Percentiles rank a stretch among this genome's conserved stretches.
These are phyloP conservation scores for Halocynthia aurantium DNA, from an alignment of 23 tunicate genomes.

Conservation along the genomic window DNA sequence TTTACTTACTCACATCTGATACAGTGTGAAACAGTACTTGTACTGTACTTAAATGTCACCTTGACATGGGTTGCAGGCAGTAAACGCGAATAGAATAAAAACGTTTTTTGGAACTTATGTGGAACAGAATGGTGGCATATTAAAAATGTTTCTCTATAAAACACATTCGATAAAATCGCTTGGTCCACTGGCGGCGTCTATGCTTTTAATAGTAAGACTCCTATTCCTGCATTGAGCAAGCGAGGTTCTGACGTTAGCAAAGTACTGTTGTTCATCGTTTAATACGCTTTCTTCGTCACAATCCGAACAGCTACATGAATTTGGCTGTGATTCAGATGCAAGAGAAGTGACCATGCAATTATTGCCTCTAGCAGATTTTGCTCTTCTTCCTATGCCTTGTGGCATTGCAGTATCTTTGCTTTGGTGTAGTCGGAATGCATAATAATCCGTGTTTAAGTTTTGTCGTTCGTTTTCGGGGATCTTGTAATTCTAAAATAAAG, in stretches of 20 bases:
- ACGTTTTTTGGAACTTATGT: too few species aligned
- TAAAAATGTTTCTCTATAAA: too few species aligned
- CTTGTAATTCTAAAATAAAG: not conserved
- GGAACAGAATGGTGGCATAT: too few species aligned
- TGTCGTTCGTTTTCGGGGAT: not conserved
- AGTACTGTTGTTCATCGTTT: not conserved
- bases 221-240: not conserved
- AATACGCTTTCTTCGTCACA: not conserved
- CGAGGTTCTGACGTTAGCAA: not conserved
- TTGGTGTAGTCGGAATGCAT: not conserved
- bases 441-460: not conserved
- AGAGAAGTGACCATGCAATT: not conserved
- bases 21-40: too few species aligned
- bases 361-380: not conserved
- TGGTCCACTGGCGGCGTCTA: not conserved
- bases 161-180: not conserved
- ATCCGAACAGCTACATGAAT: not conserved
- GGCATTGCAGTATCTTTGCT: not conserved
- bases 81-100: too few species aligned
- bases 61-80: too few species aligned
- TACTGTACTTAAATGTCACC: too few species aligned
- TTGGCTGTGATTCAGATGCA: not conserved
- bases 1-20: too few species aligned
- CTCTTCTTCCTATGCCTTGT: not conserved
- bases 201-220: slow-evolving; percentile 1